Evolutionary conservation across 2,888 invertebrate species (phyloP), one percentile per base, ranked within the genome.

Genomic region (Eupelmus urozonus): DNA sequence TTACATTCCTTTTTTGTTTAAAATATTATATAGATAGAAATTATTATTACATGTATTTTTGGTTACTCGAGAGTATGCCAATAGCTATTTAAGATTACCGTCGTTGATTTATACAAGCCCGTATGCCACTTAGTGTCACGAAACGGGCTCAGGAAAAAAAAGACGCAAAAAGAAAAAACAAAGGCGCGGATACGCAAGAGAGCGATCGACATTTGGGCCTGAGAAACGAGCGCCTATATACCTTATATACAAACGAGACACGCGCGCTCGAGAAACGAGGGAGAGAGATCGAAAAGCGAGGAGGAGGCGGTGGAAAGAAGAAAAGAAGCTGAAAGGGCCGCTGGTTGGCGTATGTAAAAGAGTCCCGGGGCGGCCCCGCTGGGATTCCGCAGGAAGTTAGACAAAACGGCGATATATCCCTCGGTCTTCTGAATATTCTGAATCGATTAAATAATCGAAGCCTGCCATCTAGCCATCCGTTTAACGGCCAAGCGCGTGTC

Each of bases 381-480:
- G 76, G 83, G 82, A 87, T 88, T 72, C 86, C 83, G 85, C 88
- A 89, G 89, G 88, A 89, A 88, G 88, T 88, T 87, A 86, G 87
- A 89, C 88, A 88, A 89, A 88, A 87, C 86, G n/a, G 83, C 82
- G 84, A 83, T 83, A n/a, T n/a, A 85, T 85, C 84, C 85, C 81
- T 82, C 83, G 83, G 81, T 78, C 85, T 83, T 82, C 84, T 87
- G 88, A 88, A 89, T 88, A 88, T 86, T 88, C 85, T 88, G 87
- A 88, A 89, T 88, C 89, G 88, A 89, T 89, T 88, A 88, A 89
- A 89, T 88, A 88, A 89, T 89, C 89, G 88, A 89, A 88, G 84
- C 84, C 86, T 85, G 85, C 85, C 87, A 88, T 88, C 88, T 88
- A 85, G 84, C 81, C 72, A 53, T 57, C 34, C 72, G 73, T 53